Evolutionary conservation across 2,797 vertebrate species (phyloP), one percentile per base, ranked within the genome.

Genomic region (Phrynocephalus guinanensis): DNA sequence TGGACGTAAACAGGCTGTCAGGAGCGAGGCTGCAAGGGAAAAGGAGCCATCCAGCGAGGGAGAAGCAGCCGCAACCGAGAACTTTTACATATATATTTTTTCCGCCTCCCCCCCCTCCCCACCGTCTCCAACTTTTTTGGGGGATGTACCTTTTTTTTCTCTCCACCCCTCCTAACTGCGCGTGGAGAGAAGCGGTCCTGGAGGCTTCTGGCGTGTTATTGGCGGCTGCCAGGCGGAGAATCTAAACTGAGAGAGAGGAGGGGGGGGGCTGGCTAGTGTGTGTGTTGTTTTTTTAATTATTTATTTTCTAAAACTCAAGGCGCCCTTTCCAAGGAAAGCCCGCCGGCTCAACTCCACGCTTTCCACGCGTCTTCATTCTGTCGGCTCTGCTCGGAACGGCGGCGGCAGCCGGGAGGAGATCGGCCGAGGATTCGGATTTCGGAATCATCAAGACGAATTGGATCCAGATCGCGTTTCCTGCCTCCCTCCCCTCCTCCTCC

Each of bases 351-450:
- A 44, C 86, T 84, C 84, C 60, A 3, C 52, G 38, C 91, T 26
- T 91, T 63, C 68, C 82, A 56, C 2, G 80, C 38, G 38, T 44
- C 85, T 30, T 5, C 0, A 0, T 84, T 88, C 91, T 85, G 84
- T 86, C 71, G 52, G 56, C 88, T 85, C 88, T 85, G 84, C 90
- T 82, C 78, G 78, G 87, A 63, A 22, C 0, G 9, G 13, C 33
- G 63, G 10, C 1, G 33, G 11, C 38, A 5, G 38, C 38, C 0
- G 38, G 38, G 38, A 75, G 16, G 70, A 72, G 70, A 44, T 5
- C 38, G 38, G 38, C 38, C 38, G 5, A 44, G 38, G 38, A 44
- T 44, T 44, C 3, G 38, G 38, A 44, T 4, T 44, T 44, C 38
- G 38, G 38, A 44, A 44, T 44, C 38, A 44, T 44, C 38, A 44